Conservation (phyloP, 2,888 invertebrate species). For the Drosophila fulvimacula region DNA sequence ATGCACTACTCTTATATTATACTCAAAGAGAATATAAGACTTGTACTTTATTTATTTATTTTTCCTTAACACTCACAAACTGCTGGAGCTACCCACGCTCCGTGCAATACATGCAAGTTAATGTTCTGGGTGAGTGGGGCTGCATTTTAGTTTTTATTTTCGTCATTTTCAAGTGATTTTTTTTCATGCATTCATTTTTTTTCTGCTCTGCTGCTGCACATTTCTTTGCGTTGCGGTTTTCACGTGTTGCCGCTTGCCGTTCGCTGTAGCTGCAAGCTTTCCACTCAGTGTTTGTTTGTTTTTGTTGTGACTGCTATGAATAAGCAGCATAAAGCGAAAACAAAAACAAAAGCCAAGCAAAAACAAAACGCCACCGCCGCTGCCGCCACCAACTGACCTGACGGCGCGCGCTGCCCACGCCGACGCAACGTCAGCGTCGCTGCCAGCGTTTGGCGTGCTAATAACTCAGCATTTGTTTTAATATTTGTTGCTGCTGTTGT, state of each 20-base stretch:
- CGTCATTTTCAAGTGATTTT: constrained; percentile 42
- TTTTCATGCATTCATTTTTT: constrained; percentile 9
- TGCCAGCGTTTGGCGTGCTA: constrained; percentile 57
- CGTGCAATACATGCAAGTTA: constrained; percentile 51
- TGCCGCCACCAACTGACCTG: constrained; percentile 3
- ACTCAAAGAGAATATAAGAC: not conserved
- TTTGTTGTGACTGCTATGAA: constrained; percentile 55
- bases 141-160: constrained; percentile 65
- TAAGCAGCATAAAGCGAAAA: constrained; percentile 58
- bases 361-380: constrained; percentile 17
- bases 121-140: constrained; percentile 66
- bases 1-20: not conserved
- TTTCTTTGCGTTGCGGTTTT: constrained; percentile 63
- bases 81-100: constrained; percentile 37
- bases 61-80: not conserved
- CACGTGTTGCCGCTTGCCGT: constrained; percentile 64
- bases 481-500: constrained; percentile 18
- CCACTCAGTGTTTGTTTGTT: constrained; percentile 35
- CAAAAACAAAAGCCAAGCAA: constrained; percentile 38
- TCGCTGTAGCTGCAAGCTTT: constrained; percentile 60
- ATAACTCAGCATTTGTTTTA: constrained; percentile 75
- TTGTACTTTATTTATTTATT: not conserved
- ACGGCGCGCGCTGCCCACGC: constrained; percentile 13
- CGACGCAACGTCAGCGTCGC: constrained; percentile 16
- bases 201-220: constrained; percentile 27